Percentiles rank a stretch among this genome's conserved stretches.
These are phyloP conservation scores for Choreutis nemorana DNA, from an alignment of 2,888 invertebrate genomes.

Conservation along the genomic window DNA sequence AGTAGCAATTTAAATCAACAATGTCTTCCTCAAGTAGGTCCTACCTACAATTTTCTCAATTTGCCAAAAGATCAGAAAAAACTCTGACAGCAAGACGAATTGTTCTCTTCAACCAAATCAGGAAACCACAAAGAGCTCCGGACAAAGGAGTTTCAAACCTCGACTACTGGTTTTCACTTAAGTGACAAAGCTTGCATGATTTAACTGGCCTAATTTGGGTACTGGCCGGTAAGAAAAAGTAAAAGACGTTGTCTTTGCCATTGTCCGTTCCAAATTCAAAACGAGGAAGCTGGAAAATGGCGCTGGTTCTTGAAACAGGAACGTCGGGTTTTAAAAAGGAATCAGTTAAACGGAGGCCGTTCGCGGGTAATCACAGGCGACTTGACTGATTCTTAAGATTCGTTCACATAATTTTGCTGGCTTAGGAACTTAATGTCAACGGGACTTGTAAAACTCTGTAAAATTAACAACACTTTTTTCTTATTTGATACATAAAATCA, in stretches of 20 bases:
- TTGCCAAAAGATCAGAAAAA: conserved; percentile 29
- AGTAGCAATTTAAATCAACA: conserved; percentile 31
- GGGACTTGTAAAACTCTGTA: too few relatives aligned
- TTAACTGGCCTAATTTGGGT: conserved; percentile 43
- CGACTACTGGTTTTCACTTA: conserved; percentile 52
- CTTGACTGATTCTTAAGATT: conserved; percentile 31
- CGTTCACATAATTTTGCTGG: too few relatives aligned
- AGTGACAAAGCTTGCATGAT: conserved; percentile 38
- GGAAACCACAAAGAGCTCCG: conserved; percentile 23
- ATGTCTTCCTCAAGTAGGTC: conserved; percentile 14
- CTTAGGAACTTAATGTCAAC: too few relatives aligned
- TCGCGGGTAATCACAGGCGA: conserved; percentile 60
- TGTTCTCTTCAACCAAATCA: conserved; percentile 33
- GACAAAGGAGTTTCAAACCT: conserved; percentile 24
- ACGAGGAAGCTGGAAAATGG: conserved; percentile 61
- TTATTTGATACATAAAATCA: too few relatives aligned
- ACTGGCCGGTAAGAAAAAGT: conserved; percentile 18
- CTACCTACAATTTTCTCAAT: conserved; percentile 38
- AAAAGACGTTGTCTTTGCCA: conserved; percentile 29
- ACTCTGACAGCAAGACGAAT: conserved; percentile 27
- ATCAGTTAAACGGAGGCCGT: conserved; percentile 60
- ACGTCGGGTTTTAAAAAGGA: conserved; percentile 58
- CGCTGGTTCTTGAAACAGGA: conserved; percentile 53
- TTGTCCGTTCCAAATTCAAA: conserved; percentile 59
- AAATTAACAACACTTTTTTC: too few relatives aligned